Conservation (phyloP, 2,797 vertebrate species). For the Sebastes itinus region DNA sequence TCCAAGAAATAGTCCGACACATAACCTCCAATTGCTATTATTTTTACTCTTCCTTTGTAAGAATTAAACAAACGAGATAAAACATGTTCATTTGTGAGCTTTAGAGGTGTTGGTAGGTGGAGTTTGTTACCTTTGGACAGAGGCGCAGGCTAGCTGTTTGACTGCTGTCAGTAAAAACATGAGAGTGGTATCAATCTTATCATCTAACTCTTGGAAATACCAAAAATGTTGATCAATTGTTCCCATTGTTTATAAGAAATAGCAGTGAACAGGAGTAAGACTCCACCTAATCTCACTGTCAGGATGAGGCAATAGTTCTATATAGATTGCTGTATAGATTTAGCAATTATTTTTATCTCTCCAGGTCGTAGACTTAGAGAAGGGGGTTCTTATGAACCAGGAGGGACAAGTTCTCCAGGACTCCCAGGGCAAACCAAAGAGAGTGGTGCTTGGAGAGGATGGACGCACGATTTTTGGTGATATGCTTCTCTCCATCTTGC, state of each 20-base stretch:
- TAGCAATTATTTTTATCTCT: neutral
- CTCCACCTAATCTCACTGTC: neutral
- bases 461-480: constrained; percentile 96
- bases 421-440: constrained; percentile 91
- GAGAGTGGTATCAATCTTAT: neutral
- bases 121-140: neutral
- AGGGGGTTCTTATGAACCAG: constrained; percentile 91
- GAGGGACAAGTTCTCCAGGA: constrained; percentile 95
- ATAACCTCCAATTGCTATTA: neutral
- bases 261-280: neutral
- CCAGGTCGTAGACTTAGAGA: constrained; percentile 93
- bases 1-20: neutral
- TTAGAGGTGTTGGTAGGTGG: neutral
- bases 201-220: neutral
- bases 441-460: constrained; percentile 94
- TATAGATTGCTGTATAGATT: neutral
- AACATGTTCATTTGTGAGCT: neutral
- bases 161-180: neutral
- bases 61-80: neutral
- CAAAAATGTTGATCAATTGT: neutral
- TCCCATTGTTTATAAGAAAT: neutral
- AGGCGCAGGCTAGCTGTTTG: neutral
- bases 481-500: constrained; percentile 22
- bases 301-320: neutral
- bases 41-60: neutral